Evolutionary conservation across 2,797 vertebrate genomes (phyloP).

Genomic region (Tenualosa thibaudeaui): DNA sequence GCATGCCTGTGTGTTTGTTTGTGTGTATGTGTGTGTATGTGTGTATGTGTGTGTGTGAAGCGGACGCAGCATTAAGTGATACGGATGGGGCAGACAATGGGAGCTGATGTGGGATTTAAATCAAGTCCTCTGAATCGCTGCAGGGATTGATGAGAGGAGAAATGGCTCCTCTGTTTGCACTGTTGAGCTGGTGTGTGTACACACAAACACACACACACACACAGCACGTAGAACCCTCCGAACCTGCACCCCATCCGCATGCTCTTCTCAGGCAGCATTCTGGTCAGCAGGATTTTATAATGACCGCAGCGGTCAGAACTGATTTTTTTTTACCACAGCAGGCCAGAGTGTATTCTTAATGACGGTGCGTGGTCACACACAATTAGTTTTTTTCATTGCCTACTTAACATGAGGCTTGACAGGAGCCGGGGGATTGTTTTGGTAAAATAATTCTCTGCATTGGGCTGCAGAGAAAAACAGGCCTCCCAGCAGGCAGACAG

Average conservation of each 20-base stretch:
- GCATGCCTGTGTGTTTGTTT: not conserved
- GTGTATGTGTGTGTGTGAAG: constrained; percentile 37
- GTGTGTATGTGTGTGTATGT: constrained; percentile 8
- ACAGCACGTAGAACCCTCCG: not conserved
- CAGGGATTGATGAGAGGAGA: constrained; percentile 57
- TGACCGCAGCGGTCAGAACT: constrained; percentile 35
- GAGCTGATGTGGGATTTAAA: constrained; percentile 70
- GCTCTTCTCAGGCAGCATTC: not conserved
- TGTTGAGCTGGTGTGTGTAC: constrained; percentile 48
- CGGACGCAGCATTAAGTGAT: constrained; percentile 61
- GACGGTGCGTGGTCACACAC: constrained; percentile 20
- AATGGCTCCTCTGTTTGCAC: constrained; percentile 47
- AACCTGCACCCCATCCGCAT: not conserved
- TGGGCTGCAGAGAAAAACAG: not conserved
- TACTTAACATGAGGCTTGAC: constrained; percentile 15
- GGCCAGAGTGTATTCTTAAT: constrained; percentile 32
- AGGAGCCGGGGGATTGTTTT: constrained; percentile 6
- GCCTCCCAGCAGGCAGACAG: not conserved
- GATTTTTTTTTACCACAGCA: constrained; percentile 28
- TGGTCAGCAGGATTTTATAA: constrained; percentile 32
- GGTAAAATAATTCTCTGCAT: constrained; percentile 3
- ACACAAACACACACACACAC: not conserved
- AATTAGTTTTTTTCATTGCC: constrained; percentile 27
- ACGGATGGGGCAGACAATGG: constrained; percentile 68
- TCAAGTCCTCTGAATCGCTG: constrained; percentile 51